These are phyloP conservation scores for Nansenia antarctica DNA, from an alignment of 2,113 vertebrate species.

Conservation along the genomic window DNA sequence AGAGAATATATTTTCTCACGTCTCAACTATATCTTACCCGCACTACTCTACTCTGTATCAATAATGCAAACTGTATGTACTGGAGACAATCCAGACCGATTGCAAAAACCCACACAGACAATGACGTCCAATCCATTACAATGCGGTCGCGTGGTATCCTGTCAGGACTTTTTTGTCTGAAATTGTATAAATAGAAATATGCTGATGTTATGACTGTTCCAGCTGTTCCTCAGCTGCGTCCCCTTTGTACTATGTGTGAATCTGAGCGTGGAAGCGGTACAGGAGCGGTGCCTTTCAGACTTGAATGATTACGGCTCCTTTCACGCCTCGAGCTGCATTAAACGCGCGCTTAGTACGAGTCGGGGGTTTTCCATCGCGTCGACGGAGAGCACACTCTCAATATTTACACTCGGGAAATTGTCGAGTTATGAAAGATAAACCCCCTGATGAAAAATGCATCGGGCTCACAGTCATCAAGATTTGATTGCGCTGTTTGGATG, in stretches of 20 bases:
- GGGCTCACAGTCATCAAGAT: slow-evolving; percentile 29
- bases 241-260: slow-evolving; percentile 50
- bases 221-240: slow-evolving; percentile 36
- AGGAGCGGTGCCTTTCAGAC: slow-evolving; percentile 38
- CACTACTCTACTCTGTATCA: not conserved
- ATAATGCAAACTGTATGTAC: not conserved
- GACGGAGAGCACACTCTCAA: slow-evolving; percentile 26
- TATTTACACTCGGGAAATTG: slow-evolving; percentile 46
- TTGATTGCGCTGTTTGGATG: slow-evolving; percentile 15
- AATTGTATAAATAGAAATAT: slow-evolving; percentile 42
- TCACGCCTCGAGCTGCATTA: slow-evolving; percentile 33
- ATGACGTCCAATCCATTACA: slow-evolving; percentile 24
- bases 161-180: slow-evolving; percentile 23
- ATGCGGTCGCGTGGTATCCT: slow-evolving; percentile 29
- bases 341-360: slow-evolving; percentile 31
- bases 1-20: not conserved
- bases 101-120: not conserved
- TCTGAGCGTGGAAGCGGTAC: slow-evolving; percentile 39
- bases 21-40: not conserved
- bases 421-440: slow-evolving; percentile 33
- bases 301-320: slow-evolving; percentile 25
- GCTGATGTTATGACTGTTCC: slow-evolving; percentile 41
- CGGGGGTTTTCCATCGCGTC: slow-evolving; percentile 38
- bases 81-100: not conserved
- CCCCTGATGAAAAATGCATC: slow-evolving; percentile 28